Evolutionary conservation across 1,140 invertebrate species (phyloP), one percentile per base, ranked within the genome.

Genomic region (Achatina immaculata): DNA sequence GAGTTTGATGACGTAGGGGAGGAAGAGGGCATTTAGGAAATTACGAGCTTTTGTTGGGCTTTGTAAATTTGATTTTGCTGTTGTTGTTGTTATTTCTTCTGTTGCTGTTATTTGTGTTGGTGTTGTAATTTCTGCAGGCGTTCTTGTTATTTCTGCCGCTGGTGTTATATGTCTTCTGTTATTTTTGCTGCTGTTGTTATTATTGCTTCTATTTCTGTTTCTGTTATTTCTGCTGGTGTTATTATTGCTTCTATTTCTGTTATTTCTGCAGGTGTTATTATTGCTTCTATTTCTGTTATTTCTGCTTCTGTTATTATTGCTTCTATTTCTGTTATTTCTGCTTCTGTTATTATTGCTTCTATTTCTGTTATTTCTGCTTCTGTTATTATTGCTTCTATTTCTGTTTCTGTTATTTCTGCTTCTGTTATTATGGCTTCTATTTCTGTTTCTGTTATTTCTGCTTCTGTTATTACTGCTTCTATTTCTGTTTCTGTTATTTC

Each of bases 191-290:
- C 43, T n/a, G 34, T 28, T 43, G 42, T 68, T 77, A 7, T 68
- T 31, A 21, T 36, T 40, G 38, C 69, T 42, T 51, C n/a, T 19
- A 36, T 62, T 48, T 71, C 55, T 55, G 62, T 66, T 43, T 58
- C 16, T 58, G 21, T 78, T 40, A 51, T 74, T 45, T 48, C 51
- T 77, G 69, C 69, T 19, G 68, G 45, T 34, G 68, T 58, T 34
- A 51, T n/a, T 66, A 72, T 83, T 79, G 78, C 58, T 79, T 45
- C 65, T 38, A 45, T 43, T 58, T n/a, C 16, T 43, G 21, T 78
- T 40, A 51, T 74, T 45, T 48, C 65, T 71, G 69, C 69, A 4
- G 68, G 45, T 34, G 68, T 58, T 34, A 38, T 14, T 48, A 77
- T 83, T 79, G 78, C 58, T 74, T 45, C n/a, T n/a, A n/a, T n/a